phyloP scores from a whole-genome alignment of 2,888 invertebrate genomes.

The Lochmaea capreae region DNA sequence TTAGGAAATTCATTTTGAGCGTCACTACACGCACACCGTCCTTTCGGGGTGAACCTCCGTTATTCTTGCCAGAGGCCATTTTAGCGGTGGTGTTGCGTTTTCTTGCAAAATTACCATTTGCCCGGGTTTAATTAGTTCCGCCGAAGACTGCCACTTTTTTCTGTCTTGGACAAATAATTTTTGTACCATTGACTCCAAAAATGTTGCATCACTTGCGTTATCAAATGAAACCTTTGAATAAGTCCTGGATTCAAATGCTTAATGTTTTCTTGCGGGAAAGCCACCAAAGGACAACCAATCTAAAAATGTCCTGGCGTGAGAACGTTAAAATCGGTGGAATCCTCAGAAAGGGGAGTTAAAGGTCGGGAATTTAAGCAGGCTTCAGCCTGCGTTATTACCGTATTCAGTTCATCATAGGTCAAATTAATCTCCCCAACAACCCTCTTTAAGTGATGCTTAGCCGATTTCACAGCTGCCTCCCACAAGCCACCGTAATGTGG shows the following conservation, averaged over 20 bases:
- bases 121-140: not conserved
- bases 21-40: no score
- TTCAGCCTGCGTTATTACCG: slow-evolving; percentile 15
- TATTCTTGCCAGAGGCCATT: no score
- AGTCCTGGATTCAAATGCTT: slow-evolving; percentile 5
- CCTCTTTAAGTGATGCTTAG: slow-evolving; percentile 1
- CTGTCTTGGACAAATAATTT: slow-evolving; percentile 1
- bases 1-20: no score
- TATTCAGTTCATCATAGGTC: slow-evolving; percentile 19
- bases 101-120: slow-evolving; percentile 12
- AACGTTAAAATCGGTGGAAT: slow-evolving; percentile 12
- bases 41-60: no score
- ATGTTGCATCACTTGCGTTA: slow-evolving; percentile 10
- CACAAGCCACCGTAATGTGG: not conserved
- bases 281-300: slow-evolving; percentile 12
- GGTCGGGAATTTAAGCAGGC: no score
- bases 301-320: slow-evolving; percentile 17
- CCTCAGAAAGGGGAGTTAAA: not conserved
- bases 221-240: slow-evolving; percentile 12
- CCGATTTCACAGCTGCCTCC: slow-evolving; percentile 12
- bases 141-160: slow-evolving; percentile 12
- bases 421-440: slow-evolving; percentile 12
- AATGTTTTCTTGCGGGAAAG: slow-evolving; percentile 12
- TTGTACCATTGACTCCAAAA: slow-evolving; percentile 10
- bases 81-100: not conserved